Evolutionary conservation across 2,888 invertebrate genomes (phyloP).

Genomic region (Zygogramma bicolorata): DNA sequence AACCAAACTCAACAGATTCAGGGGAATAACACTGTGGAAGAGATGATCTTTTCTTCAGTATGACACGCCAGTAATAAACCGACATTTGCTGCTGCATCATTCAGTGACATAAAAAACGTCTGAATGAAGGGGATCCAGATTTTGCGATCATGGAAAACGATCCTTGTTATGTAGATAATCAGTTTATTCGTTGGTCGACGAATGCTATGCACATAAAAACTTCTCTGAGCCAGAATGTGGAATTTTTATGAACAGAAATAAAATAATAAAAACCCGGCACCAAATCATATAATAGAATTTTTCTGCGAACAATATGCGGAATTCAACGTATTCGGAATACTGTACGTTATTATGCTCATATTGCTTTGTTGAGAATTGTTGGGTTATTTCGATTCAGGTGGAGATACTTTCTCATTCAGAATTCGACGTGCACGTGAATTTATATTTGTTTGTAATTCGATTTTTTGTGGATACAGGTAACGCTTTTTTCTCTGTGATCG

Average conservation of each 20-base stretch:
- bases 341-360: slow-evolving; percentile 32
- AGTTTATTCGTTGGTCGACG: slow-evolving; percentile 56
- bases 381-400: not conserved
- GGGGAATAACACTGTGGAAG: not conserved
- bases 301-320: slow-evolving; percentile 51
- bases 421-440: not conserved
- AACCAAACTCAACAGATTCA: too few relatives aligned
- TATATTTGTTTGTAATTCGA: not conserved
- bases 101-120: not conserved
- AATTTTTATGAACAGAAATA: slow-evolving; percentile 57
- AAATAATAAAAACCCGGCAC: slow-evolving; percentile 55
- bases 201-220: slow-evolving; percentile 49
- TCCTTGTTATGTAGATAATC: slow-evolving; percentile 52
- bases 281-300: slow-evolving; percentile 57
- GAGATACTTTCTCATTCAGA: not conserved
- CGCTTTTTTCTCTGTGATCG: not conserved
- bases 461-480: not conserved
- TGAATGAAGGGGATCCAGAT: not conserved
- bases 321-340: slow-evolving; percentile 49
- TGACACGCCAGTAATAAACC: not conserved
- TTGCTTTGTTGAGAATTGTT: slow-evolving; percentile 17
- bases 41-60: not conserved
- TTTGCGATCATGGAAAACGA: slow-evolving; percentile 35
- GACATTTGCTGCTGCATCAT: not conserved
- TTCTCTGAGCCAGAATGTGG: slow-evolving; percentile 52